These are phyloP conservation scores for Anser cygnoides DNA, from an alignment of 2,113 vertebrate genomes.

Conservation along the genomic window DNA sequence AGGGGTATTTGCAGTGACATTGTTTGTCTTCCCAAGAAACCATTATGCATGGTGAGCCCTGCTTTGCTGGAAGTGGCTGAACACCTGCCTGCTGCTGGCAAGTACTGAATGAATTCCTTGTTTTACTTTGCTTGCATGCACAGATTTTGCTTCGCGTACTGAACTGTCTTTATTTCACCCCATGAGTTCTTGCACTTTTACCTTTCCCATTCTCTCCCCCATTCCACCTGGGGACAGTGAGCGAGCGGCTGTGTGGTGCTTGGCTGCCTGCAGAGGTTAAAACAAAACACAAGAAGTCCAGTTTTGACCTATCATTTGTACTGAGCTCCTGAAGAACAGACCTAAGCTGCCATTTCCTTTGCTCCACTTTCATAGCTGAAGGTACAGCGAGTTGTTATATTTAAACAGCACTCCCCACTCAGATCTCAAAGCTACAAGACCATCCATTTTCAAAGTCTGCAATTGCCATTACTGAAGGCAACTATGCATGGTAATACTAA, in stretches of 20 bases:
- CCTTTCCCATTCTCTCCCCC: background rate
- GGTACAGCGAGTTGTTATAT: background rate
- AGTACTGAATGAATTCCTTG: background rate
- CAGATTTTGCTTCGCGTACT: background rate
- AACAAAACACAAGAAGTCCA: background rate
- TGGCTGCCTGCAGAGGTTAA: background rate
- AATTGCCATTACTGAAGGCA: background rate
- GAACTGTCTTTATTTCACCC: background rate
- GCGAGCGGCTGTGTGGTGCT: background rate
- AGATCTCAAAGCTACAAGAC: background rate
- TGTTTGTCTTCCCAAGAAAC: too few species aligned
- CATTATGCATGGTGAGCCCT: background rate
- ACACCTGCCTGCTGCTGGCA: background rate
- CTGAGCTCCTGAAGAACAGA: background rate
- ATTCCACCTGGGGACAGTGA: background rate
- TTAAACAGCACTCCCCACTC: background rate
- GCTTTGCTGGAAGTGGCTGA: background rate
- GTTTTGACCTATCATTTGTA: background rate
- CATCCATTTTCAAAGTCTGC: background rate
- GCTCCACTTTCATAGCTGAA: background rate
- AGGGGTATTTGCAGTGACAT: too few species aligned
- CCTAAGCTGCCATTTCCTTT: background rate
- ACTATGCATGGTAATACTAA: background rate
- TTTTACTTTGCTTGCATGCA: background rate
- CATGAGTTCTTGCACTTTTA: background rate